Base-by-base conservation (phyloP, 2,888 invertebrate genomes). In the Drymonia ruficornis region DNA sequence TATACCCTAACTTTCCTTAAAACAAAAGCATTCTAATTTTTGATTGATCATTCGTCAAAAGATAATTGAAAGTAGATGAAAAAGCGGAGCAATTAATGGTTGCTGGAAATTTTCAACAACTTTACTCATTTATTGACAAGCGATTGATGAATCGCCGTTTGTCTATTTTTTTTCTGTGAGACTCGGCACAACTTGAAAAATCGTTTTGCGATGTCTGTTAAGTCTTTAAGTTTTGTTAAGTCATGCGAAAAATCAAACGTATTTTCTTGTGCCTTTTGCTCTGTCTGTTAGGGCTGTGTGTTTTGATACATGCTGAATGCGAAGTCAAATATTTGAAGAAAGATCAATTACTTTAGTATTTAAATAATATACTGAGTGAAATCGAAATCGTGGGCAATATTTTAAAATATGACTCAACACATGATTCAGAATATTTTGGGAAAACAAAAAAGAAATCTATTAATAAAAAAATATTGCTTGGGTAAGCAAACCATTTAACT, bases 141-240 rank as follows among this genome's bases (percentile, higher is more conserved):
- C 52, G 28, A 55, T 56, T 65, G 59, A 67, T 59, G 53, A 55
- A 65, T 68, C 55, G 59, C 54, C 53, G 52, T 48, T 50, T 49
- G 42, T 34, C 47, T 42, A 16, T 49, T 52, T 19, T 19, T 18
- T 19, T 19, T 43, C 23, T 43, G 7, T 42, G 38, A 31, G n/a
- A 36, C 36, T 36, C 7, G 36, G 13, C 9, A 4, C 18, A 18
- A 19, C 12, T 43, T 19, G 7, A 46, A 29, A 29, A 44, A 44
- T n/a, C 16, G 44, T 23, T 28, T 19, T 16, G n/a, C 23, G 11
- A 23, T 28, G 44, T 15, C 13, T 23, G 23, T 23, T 23, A 42
- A 16, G 44, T 44, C 44, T 44, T 23, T 23, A 12, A 44, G 43
- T 44, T 44, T n/a, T 44, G 23, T n/a, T 19, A 23, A 44, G 23